A percentile compares a stretch with the other conserved stretches of the same genome.
These are phyloP conservation scores for Eueremaeus valkanovi DNA, from an alignment of 2,888 invertebrate species.

Conservation along the genomic window DNA sequence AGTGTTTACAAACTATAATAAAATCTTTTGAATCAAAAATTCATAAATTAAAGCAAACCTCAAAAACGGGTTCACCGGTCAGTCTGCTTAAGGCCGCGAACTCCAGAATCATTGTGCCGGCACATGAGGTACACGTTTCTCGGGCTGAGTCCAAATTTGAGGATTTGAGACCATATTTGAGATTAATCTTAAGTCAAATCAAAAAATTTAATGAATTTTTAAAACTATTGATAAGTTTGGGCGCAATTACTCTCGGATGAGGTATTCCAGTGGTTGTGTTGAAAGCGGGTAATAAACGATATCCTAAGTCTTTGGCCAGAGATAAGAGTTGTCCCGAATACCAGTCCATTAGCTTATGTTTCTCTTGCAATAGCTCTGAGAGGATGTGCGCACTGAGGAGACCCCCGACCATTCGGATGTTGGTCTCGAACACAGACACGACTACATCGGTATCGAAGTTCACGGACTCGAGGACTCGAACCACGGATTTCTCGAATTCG, in stretches of 20 bases:
- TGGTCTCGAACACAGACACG: slow-evolving; percentile 97
- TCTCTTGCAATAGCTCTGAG: slow-evolving; percentile 72
- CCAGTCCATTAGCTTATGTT: slow-evolving; percentile 69
- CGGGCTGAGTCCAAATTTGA: slow-evolving; percentile 67
- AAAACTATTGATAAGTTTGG: not conserved
- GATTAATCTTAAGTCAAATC: slow-evolving; percentile 62
- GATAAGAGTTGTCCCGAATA: slow-evolving; percentile 79
- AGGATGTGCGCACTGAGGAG: slow-evolving; percentile 87
- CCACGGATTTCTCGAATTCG: slow-evolving; percentile 88
- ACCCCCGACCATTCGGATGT: slow-evolving; percentile 94
- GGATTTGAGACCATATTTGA: slow-evolving; percentile 74
- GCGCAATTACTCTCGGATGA: slow-evolving; percentile 71
- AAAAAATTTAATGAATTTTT: slow-evolving; percentile 6
- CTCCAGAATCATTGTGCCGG: slow-evolving; percentile 95
- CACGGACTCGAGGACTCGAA: slow-evolving; percentile 77
- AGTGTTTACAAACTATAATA: slow-evolving; percentile 31
- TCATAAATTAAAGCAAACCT: slow-evolving; percentile 55
- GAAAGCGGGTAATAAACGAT: slow-evolving; percentile 90
- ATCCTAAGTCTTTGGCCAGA: slow-evolving; percentile 89
- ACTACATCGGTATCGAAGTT: slow-evolving; percentile 88
- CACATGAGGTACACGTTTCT: slow-evolving; percentile 97
- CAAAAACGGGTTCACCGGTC: slow-evolving; percentile 82
- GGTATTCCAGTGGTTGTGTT: slow-evolving; percentile 97
- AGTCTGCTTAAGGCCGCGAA: slow-evolving; percentile 92
- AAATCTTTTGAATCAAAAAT: slow-evolving; percentile 1